phyloP scores from a whole-genome alignment of 2,888 invertebrate species.

The Apotomis capreana region DNA sequence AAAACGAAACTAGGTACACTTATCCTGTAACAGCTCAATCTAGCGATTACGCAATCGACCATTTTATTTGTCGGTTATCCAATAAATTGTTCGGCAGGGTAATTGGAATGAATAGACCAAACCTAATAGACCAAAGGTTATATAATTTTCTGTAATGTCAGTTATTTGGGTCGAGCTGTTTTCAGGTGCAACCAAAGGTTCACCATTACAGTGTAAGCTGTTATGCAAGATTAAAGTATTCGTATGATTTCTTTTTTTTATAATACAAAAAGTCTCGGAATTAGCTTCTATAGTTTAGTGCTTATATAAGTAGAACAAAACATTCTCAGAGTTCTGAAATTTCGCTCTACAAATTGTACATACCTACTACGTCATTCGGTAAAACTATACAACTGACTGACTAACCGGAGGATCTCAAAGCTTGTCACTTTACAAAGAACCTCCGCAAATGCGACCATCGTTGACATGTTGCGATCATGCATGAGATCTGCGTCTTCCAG shows the following conservation, averaged over 20 bases:
- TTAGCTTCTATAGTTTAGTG: too few species aligned
- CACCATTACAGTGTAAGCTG: slow-evolving; percentile 2
- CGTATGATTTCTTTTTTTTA: background rate
- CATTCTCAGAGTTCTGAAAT: too few species aligned
- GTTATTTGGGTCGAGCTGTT: slow-evolving; percentile 27
- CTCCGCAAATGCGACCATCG: too few species aligned
- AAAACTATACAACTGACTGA: too few species aligned
- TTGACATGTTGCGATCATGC: too few species aligned
- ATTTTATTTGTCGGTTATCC: slow-evolving; percentile 41
- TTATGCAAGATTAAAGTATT: slow-evolving; percentile 10
- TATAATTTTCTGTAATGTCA: slow-evolving; percentile 23
- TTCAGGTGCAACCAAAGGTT: slow-evolving; percentile 28
- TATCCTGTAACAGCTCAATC: slow-evolving; percentile 41
- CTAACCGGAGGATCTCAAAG: too few species aligned
- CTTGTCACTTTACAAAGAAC: too few species aligned
- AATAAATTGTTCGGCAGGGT: slow-evolving; percentile 38
- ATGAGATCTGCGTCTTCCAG: too few species aligned
- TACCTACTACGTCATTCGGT: too few species aligned
- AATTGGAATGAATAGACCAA: slow-evolving; percentile 39
- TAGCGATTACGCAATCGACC: slow-evolving; percentile 30
- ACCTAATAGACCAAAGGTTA: slow-evolving; percentile 37
- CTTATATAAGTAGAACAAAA: too few species aligned
- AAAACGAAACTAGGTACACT: slow-evolving; percentile 58
- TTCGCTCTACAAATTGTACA: too few species aligned
- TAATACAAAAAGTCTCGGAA: slow-evolving; percentile 7